These are phyloP conservation scores for Lipophrys pholis DNA, from an alignment of 2,113 vertebrate genomes.

Conservation along the genomic window DNA sequence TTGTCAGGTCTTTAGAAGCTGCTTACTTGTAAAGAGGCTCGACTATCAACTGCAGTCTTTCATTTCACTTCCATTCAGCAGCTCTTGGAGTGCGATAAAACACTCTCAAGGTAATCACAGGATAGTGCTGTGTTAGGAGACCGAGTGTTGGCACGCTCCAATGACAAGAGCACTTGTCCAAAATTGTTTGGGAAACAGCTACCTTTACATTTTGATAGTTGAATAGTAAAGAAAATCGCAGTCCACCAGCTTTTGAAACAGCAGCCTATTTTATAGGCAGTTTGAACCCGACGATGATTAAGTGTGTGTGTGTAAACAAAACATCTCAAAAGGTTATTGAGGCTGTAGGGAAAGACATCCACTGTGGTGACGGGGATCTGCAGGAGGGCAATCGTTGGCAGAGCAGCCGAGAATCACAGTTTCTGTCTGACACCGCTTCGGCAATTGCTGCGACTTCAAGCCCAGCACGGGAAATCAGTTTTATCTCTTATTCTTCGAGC, in stretches of 20 bases:
- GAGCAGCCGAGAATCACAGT: conserved; percentile 43
- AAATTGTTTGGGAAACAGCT: not conserved
- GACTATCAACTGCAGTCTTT: conserved; percentile 13
- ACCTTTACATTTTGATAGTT: not conserved
- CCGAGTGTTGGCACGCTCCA: not conserved
- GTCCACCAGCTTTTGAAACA: not conserved
- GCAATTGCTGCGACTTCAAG: conserved; percentile 52
- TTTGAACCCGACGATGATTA: too few relatives aligned
- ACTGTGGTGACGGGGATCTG: conserved; percentile 31
- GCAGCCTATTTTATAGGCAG: not conserved
- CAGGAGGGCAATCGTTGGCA: conserved; percentile 4
- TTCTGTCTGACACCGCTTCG: conserved; percentile 41
- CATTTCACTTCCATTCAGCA: conserved; percentile 6
- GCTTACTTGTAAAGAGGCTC: conserved; percentile 4
- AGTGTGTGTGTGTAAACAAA: not conserved
- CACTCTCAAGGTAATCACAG: not conserved
- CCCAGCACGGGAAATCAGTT: conserved; percentile 50
- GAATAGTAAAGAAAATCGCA: conserved; percentile 4
- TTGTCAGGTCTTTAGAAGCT: not conserved
- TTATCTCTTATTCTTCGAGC: conserved; percentile 24
- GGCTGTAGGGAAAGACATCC: conserved; percentile 18
- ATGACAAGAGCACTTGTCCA: not conserved
- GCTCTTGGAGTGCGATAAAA: conserved; percentile 7
- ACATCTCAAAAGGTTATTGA: conserved; percentile 21
- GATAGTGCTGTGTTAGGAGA: not conserved